These are phyloP conservation scores for Melanotaenia maccullochi DNA, from an alignment of 2,797 vertebrate species.

Conservation along the genomic window DNA sequence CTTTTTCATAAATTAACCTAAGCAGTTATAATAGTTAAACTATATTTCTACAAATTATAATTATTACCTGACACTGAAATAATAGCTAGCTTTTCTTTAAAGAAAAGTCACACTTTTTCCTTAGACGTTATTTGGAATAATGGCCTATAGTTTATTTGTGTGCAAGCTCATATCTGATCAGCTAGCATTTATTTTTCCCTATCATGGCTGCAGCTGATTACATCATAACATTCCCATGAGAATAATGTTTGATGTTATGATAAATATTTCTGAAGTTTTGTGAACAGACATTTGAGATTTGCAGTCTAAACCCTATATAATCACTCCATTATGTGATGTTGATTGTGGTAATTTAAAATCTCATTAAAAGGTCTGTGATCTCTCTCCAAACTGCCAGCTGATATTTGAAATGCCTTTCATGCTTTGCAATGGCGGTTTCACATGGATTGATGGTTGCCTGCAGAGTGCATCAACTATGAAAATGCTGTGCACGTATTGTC, in stretches of 20 bases:
- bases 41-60: neutral
- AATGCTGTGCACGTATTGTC: neutral
- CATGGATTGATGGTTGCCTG: neutral
- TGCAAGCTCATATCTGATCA: constrained; percentile 2
- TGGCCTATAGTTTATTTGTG: neutral
- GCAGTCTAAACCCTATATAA: neutral
- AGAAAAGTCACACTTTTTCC: too few relatives aligned
- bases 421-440: constrained; percentile 3
- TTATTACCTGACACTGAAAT: neutral
- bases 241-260: constrained; percentile 2
- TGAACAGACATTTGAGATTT: constrained; percentile 10
- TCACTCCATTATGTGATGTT: neutral
- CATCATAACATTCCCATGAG: constrained; percentile 4
- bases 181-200: neutral
- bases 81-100: neutral
- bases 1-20: neutral
- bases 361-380: neutral
- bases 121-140: neutral
- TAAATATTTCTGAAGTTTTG: neutral
- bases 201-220: constrained; percentile 12
- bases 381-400: neutral
- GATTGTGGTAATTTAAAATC: neutral
- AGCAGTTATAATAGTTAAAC: neutral
- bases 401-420: neutral
- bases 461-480: neutral